Evolutionary conservation across 2,113 vertebrate genomes (phyloP).

Genomic region (Albula goreensis): DNA sequence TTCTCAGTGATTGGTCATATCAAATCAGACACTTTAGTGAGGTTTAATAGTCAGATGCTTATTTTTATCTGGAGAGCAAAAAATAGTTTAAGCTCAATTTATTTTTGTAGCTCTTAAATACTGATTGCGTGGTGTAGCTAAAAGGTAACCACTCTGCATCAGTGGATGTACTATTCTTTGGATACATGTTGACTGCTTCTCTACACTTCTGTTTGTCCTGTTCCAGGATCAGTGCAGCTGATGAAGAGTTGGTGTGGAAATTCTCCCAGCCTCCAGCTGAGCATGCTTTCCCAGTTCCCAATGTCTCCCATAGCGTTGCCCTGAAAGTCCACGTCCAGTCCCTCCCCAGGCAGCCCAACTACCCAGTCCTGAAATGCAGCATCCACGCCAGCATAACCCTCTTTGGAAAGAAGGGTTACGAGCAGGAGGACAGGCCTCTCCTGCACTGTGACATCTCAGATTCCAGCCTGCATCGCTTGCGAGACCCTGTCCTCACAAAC

Average conservation of each 20-base stretch:
- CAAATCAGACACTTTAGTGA: neutral
- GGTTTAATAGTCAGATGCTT: neutral
- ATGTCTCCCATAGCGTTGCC: constrained; percentile 91
- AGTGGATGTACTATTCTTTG: neutral
- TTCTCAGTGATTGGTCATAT: neutral
- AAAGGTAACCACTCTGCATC: neutral
- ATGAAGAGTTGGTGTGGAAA: constrained; percentile 88
- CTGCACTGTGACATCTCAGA: constrained; percentile 47
- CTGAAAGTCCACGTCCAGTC: constrained; percentile 96
- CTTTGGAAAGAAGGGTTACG: constrained; percentile 74
- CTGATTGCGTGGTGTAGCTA: neutral
- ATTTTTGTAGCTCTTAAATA: neutral
- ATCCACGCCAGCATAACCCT: constrained; percentile 84
- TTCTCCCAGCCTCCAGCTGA: constrained; percentile 93
- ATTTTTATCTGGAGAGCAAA: neutral
- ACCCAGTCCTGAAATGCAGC: constrained; percentile 90
- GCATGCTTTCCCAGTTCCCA: constrained; percentile 93
- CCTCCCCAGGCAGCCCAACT: constrained; percentile 91
- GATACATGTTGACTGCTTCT: neutral
- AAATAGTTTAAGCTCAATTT: neutral
- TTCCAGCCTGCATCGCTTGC: constrained; percentile 58
- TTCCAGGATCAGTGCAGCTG: constrained; percentile 90
- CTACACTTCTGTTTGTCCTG: constrained; percentile 32
- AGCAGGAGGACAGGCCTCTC: constrained; percentile 50
- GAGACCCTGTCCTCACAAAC: constrained; percentile 70